Evolutionary conservation across 23 tunicate species (phyloP), one percentile per base, ranked within the genome.

Genomic region (Ciona savignyi): DNA sequence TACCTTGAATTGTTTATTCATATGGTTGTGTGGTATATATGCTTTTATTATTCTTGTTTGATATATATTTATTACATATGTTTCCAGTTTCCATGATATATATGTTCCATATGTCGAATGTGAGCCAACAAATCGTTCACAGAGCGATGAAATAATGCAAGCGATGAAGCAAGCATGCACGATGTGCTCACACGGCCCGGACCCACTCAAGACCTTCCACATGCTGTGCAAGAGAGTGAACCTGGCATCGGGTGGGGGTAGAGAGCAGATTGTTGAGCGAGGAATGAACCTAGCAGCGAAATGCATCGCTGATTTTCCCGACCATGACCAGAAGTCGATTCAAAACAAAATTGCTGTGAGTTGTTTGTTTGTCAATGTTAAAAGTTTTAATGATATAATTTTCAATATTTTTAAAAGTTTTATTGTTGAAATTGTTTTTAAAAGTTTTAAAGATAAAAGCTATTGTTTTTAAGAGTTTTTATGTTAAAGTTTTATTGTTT

Each of bases 121-220:
- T n/a, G n/a, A n/a, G n/a, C n/a, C n/a, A n/a, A n/a, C n/a, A n/a
- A n/a, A n/a, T n/a, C n/a, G n/a, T n/a, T n/a, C 26, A 25, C 51
- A 81, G 86, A 77, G 87, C 33, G 95, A 88, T 9, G 95, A 88
- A 35, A 88, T 88, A 21, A 81, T 88, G 83, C 82, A 68, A 70
- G 95, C 88, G 51, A 77, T 88, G 25, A 71, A 70, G 60, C 95
- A 88, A 72, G 81, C 95, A 20, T 81, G 81, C 34, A 60, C 33
- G 0, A 81, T 75, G 66, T 77, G 86, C 28, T 66, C 67, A 4
- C 65, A 77, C 60, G 87, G 81, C 9, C 81, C 95, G 0, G 86
- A 86, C 23, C 95, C 95, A 31, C 34, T 88, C 60, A 63, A 72
- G 29, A 49, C 81, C 19, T 88, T 29, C 48, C 88, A 88, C 62